Base-by-base conservation (phyloP, 2,888 invertebrate genomes). In the Hyalella azteca region DNA sequence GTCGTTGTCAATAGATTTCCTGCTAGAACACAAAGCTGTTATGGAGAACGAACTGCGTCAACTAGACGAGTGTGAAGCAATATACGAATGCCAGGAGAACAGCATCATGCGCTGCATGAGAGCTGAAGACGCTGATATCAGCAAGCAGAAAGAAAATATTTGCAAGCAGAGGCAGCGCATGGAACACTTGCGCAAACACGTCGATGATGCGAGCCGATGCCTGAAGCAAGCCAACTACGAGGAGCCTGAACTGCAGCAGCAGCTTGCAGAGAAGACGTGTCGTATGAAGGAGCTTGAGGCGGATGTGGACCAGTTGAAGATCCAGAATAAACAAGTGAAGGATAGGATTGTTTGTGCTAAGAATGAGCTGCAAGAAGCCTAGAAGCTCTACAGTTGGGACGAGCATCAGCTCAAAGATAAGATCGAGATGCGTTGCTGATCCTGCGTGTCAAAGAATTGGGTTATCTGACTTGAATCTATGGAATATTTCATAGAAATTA, bases 51-150 rank as follows among this genome's bases (percentile, higher is more conserved):
- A 54, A 54, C 22, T 54, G 54, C 22, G 29, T 22, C 54, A 54
- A 26, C 54, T 54, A 7, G 54, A 54, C 9, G 54, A 54, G 54
- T 29, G 54, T 7, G 54, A 54, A 54, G 9, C 54, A 26, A 29
- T 26, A 29, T 54, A 54, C 26, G 54, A 54, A 19, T 54, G 54
- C 26, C 29, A 54, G 11, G 26, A 26, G 15, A 54, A 22, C 54
- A 54, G 29, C 9, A 7, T 54, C 22, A 29, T 54, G 5, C 54
- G 54, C 5, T 54, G 26, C 1, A 54, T 54, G 11, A 54, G 54
- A 54, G 22, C 54, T 54, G 54, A 54, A 26, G 54, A 54, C 22
- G 54, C 54, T 54, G 54, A 54, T 9, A 54, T 54, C 13, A 54
- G 29, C 11, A 54, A 54, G 54, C 29, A 54, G 7, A 29, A 54